Evolutionary conservation across 2,888 invertebrate species (phyloP).

Genomic region (Epirrhoe tristata): DNA sequence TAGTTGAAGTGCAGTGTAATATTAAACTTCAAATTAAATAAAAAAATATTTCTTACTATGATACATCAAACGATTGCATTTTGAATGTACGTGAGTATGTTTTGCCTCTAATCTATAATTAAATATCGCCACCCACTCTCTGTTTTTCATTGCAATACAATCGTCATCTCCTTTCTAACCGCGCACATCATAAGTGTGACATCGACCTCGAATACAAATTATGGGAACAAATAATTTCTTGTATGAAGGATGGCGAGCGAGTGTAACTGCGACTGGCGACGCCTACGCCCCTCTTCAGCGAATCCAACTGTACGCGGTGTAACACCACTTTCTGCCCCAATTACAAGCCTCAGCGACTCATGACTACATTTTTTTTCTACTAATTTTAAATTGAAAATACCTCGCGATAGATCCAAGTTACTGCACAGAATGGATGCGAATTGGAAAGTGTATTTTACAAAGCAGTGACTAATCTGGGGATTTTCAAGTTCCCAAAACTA

Average conservation of each 20-base stretch:
- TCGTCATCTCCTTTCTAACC: conserved; percentile 82
- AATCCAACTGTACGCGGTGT: conserved; percentile 74
- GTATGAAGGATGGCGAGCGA: conserved; percentile 76
- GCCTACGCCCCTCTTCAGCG: conserved; percentile 79
- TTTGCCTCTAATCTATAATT: conserved; percentile 56
- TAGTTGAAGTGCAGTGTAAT: too few species aligned
- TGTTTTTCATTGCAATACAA: conserved; percentile 71
- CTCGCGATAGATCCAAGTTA: background rate
- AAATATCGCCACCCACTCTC: conserved; percentile 68
- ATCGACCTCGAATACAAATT: conserved; percentile 81
- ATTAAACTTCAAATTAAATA: too few species aligned
- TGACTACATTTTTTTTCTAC: conserved; percentile 35
- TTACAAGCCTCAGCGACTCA: conserved; percentile 53
- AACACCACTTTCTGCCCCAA: conserved; percentile 75
- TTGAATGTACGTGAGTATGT: too few species aligned
- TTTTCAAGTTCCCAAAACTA: background rate
- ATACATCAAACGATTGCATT: too few species aligned
- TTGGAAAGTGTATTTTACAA: conserved; percentile 7
- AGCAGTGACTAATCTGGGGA: conserved; percentile 14
- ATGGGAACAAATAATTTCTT: conserved; percentile 81
- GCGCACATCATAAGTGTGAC: conserved; percentile 75
- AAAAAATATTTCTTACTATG: too few species aligned
- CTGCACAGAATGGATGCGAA: background rate
- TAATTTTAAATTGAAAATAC: conserved; percentile 27
- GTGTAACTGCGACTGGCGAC: conserved; percentile 68